Percentiles rank a stretch among this genome's conserved stretches.
Evolutionary conservation across 2,888 invertebrate species (phyloP).

Genomic region (Stenotaenia linearis): DNA sequence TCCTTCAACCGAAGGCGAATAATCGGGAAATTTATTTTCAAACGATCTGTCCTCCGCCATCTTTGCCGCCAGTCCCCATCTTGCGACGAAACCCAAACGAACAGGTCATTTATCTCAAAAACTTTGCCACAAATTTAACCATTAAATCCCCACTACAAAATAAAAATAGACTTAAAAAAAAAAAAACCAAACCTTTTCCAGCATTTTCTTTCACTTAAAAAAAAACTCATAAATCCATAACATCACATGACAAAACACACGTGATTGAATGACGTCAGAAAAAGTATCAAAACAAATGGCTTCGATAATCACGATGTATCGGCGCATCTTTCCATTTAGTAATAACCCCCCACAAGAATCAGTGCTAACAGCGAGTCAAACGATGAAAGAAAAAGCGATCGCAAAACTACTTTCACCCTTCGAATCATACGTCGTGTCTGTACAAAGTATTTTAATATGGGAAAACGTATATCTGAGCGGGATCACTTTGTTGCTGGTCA

Average conservation of each 20-base stretch:
- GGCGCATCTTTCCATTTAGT: conserved; percentile 27
- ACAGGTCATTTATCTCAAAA: neutral
- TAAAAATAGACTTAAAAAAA: neutral
- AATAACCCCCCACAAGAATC: neutral
- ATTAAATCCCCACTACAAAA: neutral
- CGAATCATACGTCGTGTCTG: conserved; percentile 45
- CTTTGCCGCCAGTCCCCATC: neutral
- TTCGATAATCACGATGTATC: conserved; percentile 29
- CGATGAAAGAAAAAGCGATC: conserved; percentile 31
- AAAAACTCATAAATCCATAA: neutral
- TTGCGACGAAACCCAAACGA: neutral
- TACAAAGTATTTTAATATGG: conserved; percentile 48
- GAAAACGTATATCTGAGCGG: conserved; percentile 46
- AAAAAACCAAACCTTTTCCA: neutral
- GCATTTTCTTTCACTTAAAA: neutral
- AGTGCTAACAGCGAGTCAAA: neutral
- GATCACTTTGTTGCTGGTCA: conserved; percentile 44
- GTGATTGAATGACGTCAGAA: conserved; percentile 30
- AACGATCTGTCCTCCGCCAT: conserved; percentile 28
- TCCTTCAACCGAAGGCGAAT: neutral
- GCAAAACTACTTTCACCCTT: conserved; percentile 35
- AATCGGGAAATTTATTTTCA: conserved; percentile 33
- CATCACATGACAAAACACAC: conserved; percentile 26
- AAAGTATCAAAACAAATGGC: conserved; percentile 33
- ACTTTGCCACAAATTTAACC: neutral